Evolutionary conservation across 2,113 vertebrate genomes (phyloP), one percentile per base, ranked within the genome.

Genomic region (Pycnonotus jocosus): DNA sequence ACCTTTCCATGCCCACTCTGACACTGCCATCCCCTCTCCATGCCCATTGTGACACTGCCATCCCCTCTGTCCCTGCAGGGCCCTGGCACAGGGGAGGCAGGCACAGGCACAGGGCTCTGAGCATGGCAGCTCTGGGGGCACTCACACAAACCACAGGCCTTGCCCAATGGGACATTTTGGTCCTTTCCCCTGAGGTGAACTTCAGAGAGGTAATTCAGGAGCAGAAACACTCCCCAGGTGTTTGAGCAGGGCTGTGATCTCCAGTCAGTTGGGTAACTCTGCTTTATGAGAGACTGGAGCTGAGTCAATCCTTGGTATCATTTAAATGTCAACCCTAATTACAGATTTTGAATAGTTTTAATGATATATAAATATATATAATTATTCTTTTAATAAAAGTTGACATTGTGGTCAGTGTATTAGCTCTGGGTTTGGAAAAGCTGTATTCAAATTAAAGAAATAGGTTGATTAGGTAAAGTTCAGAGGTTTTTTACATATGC

Each of bases 111-210:
- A 9, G 54, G 53, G 12, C 45, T 68, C 79, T 38, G 20, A 65
- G 70, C 40, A 2, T 3, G 23, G 54, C 35, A 40, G 2, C 62
- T 35, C 42, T 4, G 2, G 68, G 58, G 62, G 40, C 0, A 2
- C 58, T 77, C 76, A 48, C 84, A 47, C 71, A 48, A 65, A 45
- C 27, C 91, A 37, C 71, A 72, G 65, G 40, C 74, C 69, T 38
- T 66, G 50, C 47, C 58, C 79, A 38, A 0, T 3, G 54, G 48
- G 45, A 15, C 21, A 12, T 35, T 90, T 47, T 53, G 68, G 33
- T 44, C 4, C 86, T 81, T 40, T 31, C 28, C 54, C 62, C 86
- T 13, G 64, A 54, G 69, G 47, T 70, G 86, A 78, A 30, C 72
- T 73, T 37, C 69, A 78, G 56, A 74, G 51, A 56, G 69, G 54